phyloP scores from a whole-genome alignment of 1,140 invertebrate genomes.

The Heliconius nattereri region DNA sequence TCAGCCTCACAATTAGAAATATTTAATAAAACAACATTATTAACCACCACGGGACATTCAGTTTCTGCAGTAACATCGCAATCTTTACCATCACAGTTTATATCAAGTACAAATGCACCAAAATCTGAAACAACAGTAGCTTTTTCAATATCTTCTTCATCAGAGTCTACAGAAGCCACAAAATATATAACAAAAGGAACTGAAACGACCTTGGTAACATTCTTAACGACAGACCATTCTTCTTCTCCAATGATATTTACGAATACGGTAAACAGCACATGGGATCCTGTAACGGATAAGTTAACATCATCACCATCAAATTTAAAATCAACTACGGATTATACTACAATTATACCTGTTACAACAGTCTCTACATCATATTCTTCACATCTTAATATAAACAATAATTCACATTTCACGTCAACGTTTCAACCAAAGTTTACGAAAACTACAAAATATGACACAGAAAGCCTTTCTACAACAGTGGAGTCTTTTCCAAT shows the following conservation, averaged over 20 bases:
- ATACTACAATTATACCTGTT: background rate
- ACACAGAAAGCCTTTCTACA: background rate
- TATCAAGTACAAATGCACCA: background rate
- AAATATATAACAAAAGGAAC: background rate
- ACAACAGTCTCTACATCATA: background rate
- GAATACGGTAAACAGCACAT: background rate
- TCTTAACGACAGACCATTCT: background rate
- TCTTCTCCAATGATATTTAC: background rate
- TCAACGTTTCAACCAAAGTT: background rate
- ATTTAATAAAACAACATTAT: background rate
- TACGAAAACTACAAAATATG: background rate
- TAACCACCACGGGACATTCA: background rate
- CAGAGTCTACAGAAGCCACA: background rate
- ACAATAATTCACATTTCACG: background rate
- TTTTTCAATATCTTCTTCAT: background rate
- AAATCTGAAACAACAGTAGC: background rate
- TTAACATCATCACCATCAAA: background rate
- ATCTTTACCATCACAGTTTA: background rate
- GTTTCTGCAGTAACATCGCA: background rate
- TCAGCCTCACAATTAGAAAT: background rate
- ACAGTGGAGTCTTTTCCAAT: background rate
- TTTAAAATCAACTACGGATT: background rate
- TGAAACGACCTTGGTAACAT: background rate
- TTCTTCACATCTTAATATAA: background rate
- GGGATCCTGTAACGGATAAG: background rate